These are phyloP conservation scores for Sialis lutaria DNA, from an alignment of 2,888 invertebrate species.

Conservation along the genomic window DNA sequence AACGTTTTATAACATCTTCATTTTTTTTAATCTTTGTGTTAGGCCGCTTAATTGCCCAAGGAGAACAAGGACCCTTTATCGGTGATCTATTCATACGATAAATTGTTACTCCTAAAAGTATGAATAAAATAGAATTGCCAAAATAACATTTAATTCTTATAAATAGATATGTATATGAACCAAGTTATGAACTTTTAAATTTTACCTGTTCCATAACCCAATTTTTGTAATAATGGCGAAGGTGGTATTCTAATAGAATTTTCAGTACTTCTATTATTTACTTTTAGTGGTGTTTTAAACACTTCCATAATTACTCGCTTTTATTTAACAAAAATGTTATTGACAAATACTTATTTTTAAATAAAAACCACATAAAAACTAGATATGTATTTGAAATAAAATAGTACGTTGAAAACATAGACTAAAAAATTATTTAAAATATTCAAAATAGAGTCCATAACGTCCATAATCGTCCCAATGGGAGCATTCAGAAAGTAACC, in stretches of 20 bases:
- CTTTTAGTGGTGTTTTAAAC: no score
- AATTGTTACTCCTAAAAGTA: slow-evolving; percentile 49
- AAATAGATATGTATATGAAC: slow-evolving; percentile 1
- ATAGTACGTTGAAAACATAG: no score
- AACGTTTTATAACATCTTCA: slow-evolving; percentile 31
- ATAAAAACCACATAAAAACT: no score
- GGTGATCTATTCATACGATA: slow-evolving; percentile 61
- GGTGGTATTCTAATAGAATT: slow-evolving; percentile 35
- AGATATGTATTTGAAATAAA: no score
- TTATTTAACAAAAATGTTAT: no score
- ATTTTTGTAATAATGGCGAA: slow-evolving; percentile 51
- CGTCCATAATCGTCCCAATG: no score
- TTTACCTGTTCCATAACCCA: slow-evolving; percentile 62
- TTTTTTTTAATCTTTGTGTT: slow-evolving; percentile 23
- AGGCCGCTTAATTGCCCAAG: slow-evolving; percentile 73
- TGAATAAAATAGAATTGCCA: not conserved
- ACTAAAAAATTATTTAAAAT: no score
- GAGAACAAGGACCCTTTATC: slow-evolving; percentile 46
- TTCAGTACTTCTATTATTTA: no score
- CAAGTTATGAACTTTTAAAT: not conserved
- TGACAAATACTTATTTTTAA: no score
- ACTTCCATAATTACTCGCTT: no score
- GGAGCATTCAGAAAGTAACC: no score
- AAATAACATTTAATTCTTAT: slow-evolving; percentile 1
- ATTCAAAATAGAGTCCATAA: no score